Percentiles rank a stretch among this genome's conserved stretches.
Evolutionary conservation across 2,113 vertebrate species (phyloP).

Genomic region (Corythaeola cristata): DNA sequence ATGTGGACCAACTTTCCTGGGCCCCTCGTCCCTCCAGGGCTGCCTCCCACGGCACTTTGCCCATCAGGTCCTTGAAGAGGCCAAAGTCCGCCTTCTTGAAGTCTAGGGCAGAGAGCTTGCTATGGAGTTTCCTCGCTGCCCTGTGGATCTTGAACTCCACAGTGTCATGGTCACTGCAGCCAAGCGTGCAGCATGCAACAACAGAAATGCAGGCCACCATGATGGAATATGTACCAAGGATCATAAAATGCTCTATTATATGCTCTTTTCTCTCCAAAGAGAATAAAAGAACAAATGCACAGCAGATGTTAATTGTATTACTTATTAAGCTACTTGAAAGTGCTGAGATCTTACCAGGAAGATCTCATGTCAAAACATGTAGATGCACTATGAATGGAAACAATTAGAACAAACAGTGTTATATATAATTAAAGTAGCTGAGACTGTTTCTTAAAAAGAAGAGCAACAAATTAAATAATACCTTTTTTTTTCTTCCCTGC

Average conservation of each 20-base stretch:
- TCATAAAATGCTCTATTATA: not conserved
- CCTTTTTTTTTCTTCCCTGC: rapidly evolving
- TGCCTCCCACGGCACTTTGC: too few relatives aligned
- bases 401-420: not conserved
- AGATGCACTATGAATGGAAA: not conserved
- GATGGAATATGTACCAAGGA: rapidly evolving
- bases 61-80: too few relatives aligned
- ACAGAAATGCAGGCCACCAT: not conserved
- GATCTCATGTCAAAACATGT: not conserved
- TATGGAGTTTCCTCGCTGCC: too few relatives aligned
- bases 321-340: not conserved
- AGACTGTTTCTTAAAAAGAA: not conserved
- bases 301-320: not conserved
- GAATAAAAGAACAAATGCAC: not conserved
- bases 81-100: too few relatives aligned
- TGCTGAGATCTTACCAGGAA: not conserved
- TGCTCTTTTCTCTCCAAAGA: not conserved
- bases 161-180: too few relatives aligned
- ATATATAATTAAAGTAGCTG: not conserved
- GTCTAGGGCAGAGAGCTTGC: too few relatives aligned
- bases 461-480: not conserved
- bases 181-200: not conserved
- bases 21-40: too few relatives aligned
- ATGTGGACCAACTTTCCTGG: too few relatives aligned
- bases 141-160: too few relatives aligned